phyloP scores from a whole-genome alignment of 2,113 vertebrate genomes.

The Archocentrus centrarchus region DNA sequence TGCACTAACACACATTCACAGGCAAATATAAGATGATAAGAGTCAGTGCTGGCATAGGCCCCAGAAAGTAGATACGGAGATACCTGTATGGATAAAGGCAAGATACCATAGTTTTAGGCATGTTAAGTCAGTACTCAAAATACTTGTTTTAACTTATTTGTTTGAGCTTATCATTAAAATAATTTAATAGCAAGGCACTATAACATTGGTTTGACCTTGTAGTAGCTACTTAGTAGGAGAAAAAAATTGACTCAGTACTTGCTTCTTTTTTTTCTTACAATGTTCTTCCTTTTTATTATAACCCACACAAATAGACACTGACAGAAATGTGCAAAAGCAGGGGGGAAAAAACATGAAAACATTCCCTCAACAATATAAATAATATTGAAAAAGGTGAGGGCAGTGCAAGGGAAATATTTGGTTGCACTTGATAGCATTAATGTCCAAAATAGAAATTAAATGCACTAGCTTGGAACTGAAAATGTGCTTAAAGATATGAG shows the following conservation, averaged over 20 bases:
- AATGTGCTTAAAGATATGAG: not conserved
- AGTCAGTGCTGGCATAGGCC: slow-evolving; percentile 10
- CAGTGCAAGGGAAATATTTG: not conserved
- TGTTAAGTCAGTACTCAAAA: not conserved
- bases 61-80: not conserved
- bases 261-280: not conserved
- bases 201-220: not conserved
- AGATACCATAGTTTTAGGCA: not conserved
- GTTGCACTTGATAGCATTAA: not conserved
- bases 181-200: not conserved
- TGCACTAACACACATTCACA: slow-evolving; percentile 36
- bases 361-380: not conserved
- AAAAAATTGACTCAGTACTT: not conserved
- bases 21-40: slow-evolving; percentile 35
- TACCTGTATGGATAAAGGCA: not conserved
- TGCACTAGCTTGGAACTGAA: not conserved
- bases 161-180: not conserved
- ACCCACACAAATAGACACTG: not conserved
- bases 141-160: not conserved
- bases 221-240: not conserved
- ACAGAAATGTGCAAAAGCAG: not conserved
- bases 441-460: slow-evolving; percentile 4
- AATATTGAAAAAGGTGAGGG: not conserved
- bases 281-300: not conserved
- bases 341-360: not conserved